Base-by-base conservation (phyloP, 2,113 vertebrate genomes). In the Labrus mixtus region DNA sequence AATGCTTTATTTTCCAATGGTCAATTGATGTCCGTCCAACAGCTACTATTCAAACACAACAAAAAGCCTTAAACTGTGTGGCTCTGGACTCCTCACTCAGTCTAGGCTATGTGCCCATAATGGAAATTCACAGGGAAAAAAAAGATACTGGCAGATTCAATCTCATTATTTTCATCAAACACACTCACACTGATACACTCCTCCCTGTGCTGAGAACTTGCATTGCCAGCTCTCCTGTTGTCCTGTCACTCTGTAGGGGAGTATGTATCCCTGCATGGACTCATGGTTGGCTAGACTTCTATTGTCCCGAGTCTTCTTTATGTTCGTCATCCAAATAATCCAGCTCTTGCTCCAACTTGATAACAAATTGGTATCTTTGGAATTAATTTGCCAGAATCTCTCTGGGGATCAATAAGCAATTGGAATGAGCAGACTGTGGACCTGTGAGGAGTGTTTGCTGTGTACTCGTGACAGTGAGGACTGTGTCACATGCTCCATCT, bases 91-190 rank as follows among this genome's bases (percentile, higher is more conserved):
- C 68, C 57, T 83, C 55, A 43, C 53, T 74, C 74, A 73, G 50
- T 73, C 61, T n/a, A 82, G 80, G 79, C 73, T 45, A 59, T 16
- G 37, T 86, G 86, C 77, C 83, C 82, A 58, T 66, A 45, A 60
- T 76, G 50, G 82, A 70, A 73, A 90, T 13, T 77, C 63, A 82
- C 68, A 60, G 53, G 53, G 70, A 73, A 68, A 59, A 33, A 54
- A 63, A 68, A 46, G 56, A 61, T 70, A 63, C 80, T 78, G 77
- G 74, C 76, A 54, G 77, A 85, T 85, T 68, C 54, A 73, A 22
- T 87, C 86, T 87, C 83, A 74, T 89, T 88, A 87, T 89, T 87
- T 85, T 79, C 76, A 83, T 85, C 36, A 79, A 68, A 81, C 13
- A 13, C 76, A 66, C 55, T 76, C 77, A 85, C 69, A 57, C 74